Evolutionary conservation across 2,888 invertebrate genomes (phyloP).

Genomic region (Caenorhabditis sp.): DNA sequence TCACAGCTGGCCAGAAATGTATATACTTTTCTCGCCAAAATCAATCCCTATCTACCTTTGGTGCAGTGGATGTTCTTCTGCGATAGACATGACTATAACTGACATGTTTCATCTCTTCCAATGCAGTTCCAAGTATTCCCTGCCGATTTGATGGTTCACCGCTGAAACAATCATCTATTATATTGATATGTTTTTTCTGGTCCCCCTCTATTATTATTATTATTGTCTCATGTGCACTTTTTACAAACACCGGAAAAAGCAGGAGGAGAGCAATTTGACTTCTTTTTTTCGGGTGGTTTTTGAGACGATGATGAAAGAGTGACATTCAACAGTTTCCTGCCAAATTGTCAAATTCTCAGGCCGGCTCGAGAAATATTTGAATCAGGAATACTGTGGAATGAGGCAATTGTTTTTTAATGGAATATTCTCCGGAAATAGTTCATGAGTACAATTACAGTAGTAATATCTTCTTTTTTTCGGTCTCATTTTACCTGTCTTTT

Average conservation of each 20-base stretch:
- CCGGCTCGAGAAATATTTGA: no score
- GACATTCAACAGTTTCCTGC: slow-evolving; percentile 1
- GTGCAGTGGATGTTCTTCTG: slow-evolving; percentile 14
- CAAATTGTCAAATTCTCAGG: no score
- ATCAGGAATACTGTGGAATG: no score
- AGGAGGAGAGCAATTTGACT: neutral
- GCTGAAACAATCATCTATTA: slow-evolving; percentile 5
- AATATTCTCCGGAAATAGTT: no score
- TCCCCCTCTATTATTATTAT: neutral
- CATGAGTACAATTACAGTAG: no score
- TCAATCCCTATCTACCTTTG: no score
- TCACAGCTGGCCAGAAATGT: no score
- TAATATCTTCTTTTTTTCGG: no score
- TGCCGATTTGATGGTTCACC: slow-evolving; percentile 40
- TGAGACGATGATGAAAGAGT: neutral
- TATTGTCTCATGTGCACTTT: neutral
- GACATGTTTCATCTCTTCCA: slow-evolving; percentile 45
- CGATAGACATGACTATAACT: slow-evolving; percentile 26
- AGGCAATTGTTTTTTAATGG: no score
- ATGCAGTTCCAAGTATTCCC: slow-evolving; percentile 59
- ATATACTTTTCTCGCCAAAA: no score
- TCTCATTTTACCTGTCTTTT: slow-evolving; percentile 26
- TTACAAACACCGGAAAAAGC: neutral
- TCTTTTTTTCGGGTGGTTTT: neutral
- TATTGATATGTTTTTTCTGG: neutral